These are phyloP conservation scores for Eudasyphora cyanicolor DNA, from an alignment of 2,888 invertebrate genomes.

Conservation along the genomic window DNA sequence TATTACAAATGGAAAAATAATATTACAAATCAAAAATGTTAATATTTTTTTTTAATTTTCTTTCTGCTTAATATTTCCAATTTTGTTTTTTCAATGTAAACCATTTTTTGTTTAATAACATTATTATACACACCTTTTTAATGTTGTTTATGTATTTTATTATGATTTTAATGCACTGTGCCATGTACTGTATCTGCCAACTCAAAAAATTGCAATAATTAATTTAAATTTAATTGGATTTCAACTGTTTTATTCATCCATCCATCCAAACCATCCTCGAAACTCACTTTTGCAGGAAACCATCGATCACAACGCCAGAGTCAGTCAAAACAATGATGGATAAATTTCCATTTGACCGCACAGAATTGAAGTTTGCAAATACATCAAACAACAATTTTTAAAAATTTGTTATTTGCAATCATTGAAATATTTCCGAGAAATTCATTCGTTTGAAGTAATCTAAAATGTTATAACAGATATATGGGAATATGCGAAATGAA, in stretches of 20 bases:
- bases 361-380: neutral
- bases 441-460: neutral
- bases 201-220: neutral
- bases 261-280: neutral
- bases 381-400: neutral
- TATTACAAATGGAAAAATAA: too few species aligned
- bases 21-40: too few species aligned
- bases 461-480: neutral
- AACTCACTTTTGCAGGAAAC: neutral
- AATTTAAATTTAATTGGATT: neutral
- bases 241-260: neutral
- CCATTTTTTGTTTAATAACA: too few species aligned
- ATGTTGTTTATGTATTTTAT: too few species aligned
- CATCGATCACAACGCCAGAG: neutral
- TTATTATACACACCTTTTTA: too few species aligned
- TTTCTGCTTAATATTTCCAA: too few species aligned
- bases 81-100: too few species aligned
- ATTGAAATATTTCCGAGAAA: neutral
- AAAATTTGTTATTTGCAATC: neutral
- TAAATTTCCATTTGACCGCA: neutral
- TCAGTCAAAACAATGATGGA: neutral
- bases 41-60: too few species aligned
- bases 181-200: neutral
- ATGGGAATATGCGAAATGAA: neutral
- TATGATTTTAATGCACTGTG: too few species aligned